Evolutionary conservation across 92 coral and sea anemone genomes (phyloP).

Genomic region (Desmophyllum pertusum): DNA sequence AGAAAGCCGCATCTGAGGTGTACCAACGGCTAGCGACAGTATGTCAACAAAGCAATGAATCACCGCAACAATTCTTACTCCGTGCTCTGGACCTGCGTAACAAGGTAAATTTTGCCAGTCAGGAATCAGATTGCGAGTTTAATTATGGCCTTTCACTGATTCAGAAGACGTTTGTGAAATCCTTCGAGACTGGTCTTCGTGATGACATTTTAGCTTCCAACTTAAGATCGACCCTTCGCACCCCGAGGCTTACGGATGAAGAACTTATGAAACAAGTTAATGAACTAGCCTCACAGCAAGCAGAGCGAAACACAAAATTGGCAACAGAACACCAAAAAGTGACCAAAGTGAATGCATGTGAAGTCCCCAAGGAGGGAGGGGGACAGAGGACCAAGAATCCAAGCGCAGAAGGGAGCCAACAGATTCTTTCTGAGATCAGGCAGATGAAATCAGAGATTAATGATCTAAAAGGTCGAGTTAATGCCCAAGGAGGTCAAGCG

Average conservation of each 20-base stretch:
- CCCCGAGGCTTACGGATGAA: conserved; percentile 35
- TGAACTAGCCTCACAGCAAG: conserved; percentile 64
- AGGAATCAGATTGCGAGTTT: conserved; percentile 71
- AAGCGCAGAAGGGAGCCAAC: conserved; percentile 35
- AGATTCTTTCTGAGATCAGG: conserved; percentile 43
- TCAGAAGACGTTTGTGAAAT: conserved; percentile 58
- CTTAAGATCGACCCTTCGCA: conserved; percentile 26
- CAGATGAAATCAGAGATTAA: conserved; percentile 59
- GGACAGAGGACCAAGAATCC: conserved; percentile 24
- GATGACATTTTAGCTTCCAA: conserved; percentile 50
- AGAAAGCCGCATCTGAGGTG: conserved; percentile 49
- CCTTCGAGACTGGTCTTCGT: conserved; percentile 63
- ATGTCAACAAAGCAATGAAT: conserved; percentile 35
- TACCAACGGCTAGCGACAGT: conserved; percentile 39
- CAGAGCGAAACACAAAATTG: conserved; percentile 56
- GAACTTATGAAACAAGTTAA: conserved; percentile 65
- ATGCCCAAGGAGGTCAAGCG: conserved; percentile 26
- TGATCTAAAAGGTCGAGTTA: conserved; percentile 49
- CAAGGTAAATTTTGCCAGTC: conserved; percentile 67
- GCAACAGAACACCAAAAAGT: conserved; percentile 34
- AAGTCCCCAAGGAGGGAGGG: conserved; percentile 3
- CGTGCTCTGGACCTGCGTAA: conserved; percentile 56
- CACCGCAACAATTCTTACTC: conserved; percentile 59
- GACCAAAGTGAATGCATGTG: conserved; percentile 38
- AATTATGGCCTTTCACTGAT: conserved; percentile 61